Conservation (phyloP, 2,797 vertebrate genomes). For the Arrhamphus sclerolepis region DNA sequence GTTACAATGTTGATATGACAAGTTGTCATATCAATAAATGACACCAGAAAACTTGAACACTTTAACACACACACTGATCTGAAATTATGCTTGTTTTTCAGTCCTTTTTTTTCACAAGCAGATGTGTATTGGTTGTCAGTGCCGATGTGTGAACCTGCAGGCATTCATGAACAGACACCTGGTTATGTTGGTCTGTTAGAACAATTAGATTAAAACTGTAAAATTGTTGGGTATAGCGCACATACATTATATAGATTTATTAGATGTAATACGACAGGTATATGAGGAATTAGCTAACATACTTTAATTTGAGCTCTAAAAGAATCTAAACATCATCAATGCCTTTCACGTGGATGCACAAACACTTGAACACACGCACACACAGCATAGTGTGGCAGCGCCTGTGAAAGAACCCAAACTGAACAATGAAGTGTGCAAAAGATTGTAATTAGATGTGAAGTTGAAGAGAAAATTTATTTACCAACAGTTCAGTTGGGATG, state of each 20-base stretch:
- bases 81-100: not conserved
- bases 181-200: not conserved
- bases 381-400: conserved; percentile 13
- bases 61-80: not conserved
- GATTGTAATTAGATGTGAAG: conserved; percentile 40
- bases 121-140: not conserved
- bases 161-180: not conserved
- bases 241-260: not conserved
- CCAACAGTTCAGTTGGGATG: conserved; percentile 39
- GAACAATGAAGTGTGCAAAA: conserved; percentile 27
- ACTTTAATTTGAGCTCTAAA: not conserved
- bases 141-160: too few species aligned
- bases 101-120: not conserved
- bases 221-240: not conserved
- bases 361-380: not conserved
- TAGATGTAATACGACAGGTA: not conserved
- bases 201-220: not conserved
- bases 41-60: too few species aligned
- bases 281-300: not conserved
- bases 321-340: not conserved
- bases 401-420: conserved; percentile 25
- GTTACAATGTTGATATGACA: conserved; percentile 12
- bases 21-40: too few species aligned
- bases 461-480: conserved; percentile 49
- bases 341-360: too few species aligned